Percentiles rank a stretch among this genome's conserved stretches.
phyloP scores from a whole-genome alignment of 2,797 vertebrate species.

The Pterois miles region DNA sequence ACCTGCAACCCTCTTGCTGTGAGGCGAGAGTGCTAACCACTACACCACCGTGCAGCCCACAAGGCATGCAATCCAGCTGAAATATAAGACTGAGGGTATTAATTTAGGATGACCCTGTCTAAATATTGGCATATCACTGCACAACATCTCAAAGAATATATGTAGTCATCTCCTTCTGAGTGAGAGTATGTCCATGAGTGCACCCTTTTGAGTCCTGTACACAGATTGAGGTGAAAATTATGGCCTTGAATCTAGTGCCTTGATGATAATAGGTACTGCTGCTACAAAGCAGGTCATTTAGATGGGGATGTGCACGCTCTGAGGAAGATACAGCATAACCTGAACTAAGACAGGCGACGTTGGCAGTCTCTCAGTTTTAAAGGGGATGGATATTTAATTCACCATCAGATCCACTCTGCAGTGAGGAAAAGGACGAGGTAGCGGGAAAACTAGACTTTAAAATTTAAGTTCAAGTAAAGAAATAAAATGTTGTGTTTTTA shows the following conservation, averaged over 20 bases:
- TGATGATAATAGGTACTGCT: conserved; percentile 1
- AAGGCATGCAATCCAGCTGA: not conserved
- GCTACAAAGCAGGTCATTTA: conserved; percentile 4
- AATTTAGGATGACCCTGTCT: not conserved
- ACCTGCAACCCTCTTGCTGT: no score
- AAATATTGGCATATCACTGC: not conserved
- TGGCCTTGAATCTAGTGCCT: conserved; percentile 3
- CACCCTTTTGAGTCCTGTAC: not conserved
- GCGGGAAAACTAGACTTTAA: not conserved
- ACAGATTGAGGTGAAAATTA: not conserved
- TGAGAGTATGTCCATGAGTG: not conserved
- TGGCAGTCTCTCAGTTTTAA: not conserved
- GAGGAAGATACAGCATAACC: not conserved
- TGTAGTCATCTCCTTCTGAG: not conserved
- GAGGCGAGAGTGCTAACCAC: no score
- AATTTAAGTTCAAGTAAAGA: not conserved
- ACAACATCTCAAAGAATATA: not conserved
- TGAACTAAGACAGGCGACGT: not conserved
- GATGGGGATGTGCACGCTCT: not conserved
- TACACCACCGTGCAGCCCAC: no score
- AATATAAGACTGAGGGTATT: not conserved
- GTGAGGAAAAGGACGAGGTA: not conserved
- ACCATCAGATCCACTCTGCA: not conserved
- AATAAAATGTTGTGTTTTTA: not conserved
- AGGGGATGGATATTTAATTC: no score